Percentiles rank a stretch among this genome's conserved stretches.
These are phyloP conservation scores for Zootermopsis nevadensis DNA, from an alignment of 2,888 invertebrate species.

Conservation along the genomic window DNA sequence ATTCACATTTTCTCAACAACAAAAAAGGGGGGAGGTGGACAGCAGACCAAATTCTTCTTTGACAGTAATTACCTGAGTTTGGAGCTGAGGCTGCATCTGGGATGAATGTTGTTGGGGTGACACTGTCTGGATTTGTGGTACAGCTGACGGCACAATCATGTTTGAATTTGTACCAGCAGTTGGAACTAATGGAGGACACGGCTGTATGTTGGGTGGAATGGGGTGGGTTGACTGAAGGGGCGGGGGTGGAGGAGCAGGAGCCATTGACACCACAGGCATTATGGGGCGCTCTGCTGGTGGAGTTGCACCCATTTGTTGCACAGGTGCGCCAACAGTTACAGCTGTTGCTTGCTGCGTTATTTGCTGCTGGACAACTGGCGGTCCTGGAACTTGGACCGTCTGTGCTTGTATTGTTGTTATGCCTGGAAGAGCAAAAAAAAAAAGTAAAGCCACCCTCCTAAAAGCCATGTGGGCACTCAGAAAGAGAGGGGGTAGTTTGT, in stretches of 20 bases:
- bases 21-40: too few relatives aligned
- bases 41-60: too few relatives aligned
- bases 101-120: slow-evolving; percentile 61
- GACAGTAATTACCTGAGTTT: background rate
- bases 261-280: slow-evolving; percentile 76
- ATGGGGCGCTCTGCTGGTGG: slow-evolving; percentile 57
- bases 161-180: background rate
- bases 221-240: slow-evolving; percentile 1
- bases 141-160: background rate
- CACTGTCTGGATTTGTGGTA: slow-evolving; percentile 20
- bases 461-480: too few relatives aligned
- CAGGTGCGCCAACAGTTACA: background rate
- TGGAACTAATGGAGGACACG: slow-evolving; percentile 1
- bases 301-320: slow-evolving; percentile 12
- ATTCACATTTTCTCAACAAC: too few relatives aligned
- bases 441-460: too few relatives aligned
- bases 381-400: slow-evolving; percentile 9
- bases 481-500: too few relatives aligned
- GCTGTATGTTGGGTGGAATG: slow-evolving; percentile 14
- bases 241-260: slow-evolving; percentile 54
- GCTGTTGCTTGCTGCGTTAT: background rate
- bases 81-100: slow-evolving; percentile 56
- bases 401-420: slow-evolving; percentile 62
- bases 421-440: slow-evolving; percentile 59
- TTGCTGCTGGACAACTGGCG: slow-evolving; percentile 16